phyloP scores from a whole-genome alignment of 2,888 invertebrate species.

The Stenodema calcarata region DNA sequence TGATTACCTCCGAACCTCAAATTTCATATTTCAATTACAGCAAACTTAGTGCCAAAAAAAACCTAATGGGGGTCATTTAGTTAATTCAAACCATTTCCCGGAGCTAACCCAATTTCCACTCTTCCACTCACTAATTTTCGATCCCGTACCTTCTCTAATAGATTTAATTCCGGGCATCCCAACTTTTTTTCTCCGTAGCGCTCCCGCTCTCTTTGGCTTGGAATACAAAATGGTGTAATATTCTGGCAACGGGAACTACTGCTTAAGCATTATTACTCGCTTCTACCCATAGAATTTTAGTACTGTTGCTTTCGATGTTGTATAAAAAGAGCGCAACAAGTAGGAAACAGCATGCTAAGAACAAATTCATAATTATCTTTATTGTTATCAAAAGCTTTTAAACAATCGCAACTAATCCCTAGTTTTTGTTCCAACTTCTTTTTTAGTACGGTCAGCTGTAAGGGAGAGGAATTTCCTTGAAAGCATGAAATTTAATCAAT shows the following conservation, averaged over 20 bases:
- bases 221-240: not conserved
- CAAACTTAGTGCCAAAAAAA: not conserved
- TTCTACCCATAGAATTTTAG: not conserved
- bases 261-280: not conserved
- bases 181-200: not conserved
- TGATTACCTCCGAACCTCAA: not conserved
- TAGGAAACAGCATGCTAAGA: not conserved
- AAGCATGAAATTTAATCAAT: slow-evolving; percentile 43
- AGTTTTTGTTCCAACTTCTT: slow-evolving; percentile 22
- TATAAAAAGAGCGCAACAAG: not conserved
- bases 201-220: not conserved
- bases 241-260: not conserved
- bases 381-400: not conserved
- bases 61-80: not conserved
- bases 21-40: not conserved
- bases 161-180: not conserved
- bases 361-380: not conserved
- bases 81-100: not conserved
- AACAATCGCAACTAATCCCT: slow-evolving; percentile 5
- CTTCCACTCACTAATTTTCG: not conserved
- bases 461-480: slow-evolving; percentile 36
- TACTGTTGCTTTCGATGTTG: not conserved
- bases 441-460: slow-evolving; percentile 40
- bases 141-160: not conserved
- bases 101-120: not conserved